phyloP scores from a whole-genome alignment of 2,888 invertebrate genomes.

The Cheilosia vulpina region DNA sequence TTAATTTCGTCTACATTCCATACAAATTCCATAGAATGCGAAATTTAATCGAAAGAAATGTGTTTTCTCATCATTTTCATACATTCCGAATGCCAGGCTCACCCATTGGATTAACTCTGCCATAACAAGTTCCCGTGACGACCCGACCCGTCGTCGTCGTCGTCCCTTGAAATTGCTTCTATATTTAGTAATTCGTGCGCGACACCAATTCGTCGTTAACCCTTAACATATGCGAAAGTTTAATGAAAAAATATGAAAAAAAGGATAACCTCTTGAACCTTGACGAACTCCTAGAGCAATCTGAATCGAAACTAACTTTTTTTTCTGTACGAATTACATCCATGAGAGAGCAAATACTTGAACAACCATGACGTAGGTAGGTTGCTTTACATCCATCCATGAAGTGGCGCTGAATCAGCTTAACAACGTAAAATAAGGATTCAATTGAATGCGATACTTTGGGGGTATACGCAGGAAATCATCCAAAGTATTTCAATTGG shows the following conservation, averaged over 20 bases:
- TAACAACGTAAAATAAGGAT: slow-evolving; percentile 15
- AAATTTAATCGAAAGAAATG: slow-evolving; percentile 28
- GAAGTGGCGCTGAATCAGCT: slow-evolving; percentile 15
- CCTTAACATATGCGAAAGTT: slow-evolving; percentile 30
- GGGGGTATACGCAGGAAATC: not conserved
- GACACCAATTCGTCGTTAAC: slow-evolving; percentile 49
- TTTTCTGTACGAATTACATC: not conserved
- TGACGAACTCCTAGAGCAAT: slow-evolving; percentile 30
- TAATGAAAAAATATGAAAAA: slow-evolving; percentile 17
- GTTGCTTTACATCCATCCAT: not conserved
- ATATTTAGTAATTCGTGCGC: slow-evolving; percentile 62
- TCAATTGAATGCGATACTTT: slow-evolving; percentile 11
- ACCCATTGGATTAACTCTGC: slow-evolving; percentile 27
- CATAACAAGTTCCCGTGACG: not conserved
- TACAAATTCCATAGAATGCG: slow-evolving; percentile 6
- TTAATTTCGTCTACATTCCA: too few species aligned
- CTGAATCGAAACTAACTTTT: slow-evolving; percentile 32
- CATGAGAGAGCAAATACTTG: slow-evolving; percentile 6
- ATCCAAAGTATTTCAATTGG: slow-evolving; percentile 46
- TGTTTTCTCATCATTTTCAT: slow-evolving; percentile 45
- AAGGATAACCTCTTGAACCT: slow-evolving; percentile 49
- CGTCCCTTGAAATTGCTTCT: slow-evolving; percentile 40
- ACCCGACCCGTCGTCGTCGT: not conserved
- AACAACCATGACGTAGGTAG: slow-evolving; percentile 18
- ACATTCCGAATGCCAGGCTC: slow-evolving; percentile 52